Base-by-base conservation (phyloP, 2,113 vertebrate genomes). In the Shinisaurus crocodilurus region DNA sequence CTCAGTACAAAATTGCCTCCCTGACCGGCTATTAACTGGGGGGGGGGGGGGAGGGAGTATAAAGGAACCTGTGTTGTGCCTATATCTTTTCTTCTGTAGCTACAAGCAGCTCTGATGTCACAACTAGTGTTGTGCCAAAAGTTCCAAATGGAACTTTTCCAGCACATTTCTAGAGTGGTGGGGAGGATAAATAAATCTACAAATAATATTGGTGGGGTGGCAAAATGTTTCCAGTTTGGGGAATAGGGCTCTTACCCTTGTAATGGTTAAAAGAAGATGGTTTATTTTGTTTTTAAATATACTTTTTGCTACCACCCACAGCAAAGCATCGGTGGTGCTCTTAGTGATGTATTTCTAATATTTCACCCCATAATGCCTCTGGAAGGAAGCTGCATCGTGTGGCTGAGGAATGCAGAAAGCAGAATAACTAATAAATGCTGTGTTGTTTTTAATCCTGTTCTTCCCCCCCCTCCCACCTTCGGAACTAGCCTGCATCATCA, bases 401-500 rank as follows among this genome's bases (percentile, higher is more conserved):
- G 16, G 8, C 4, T 43, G 70, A n/a, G 37, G 7, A 76, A 43
- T 65, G 10, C 40, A 63, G 7, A 76, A 43, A 48, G 10, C 40
- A 63, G 16, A 45, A 43, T 63, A 48, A 65, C 70, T 85, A 88
- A 65, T 29, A 89, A 84, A n/a, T 6, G 60, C 25, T 67, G 10
- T 37, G 12, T 29, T 85, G 32, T 67, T 84, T 63, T 77, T 43
- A 67, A 5, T n/a, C 10, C 18, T 75, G 54, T 76, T 89, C 81
- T 90, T 34, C 23, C 45, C 25, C 77, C 54, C 60, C 60, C 16
- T n/a, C n/a, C 54, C 54, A 1, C 77, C 3, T 86, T 65, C 72
- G 65, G 65, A 1, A 3, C 88, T 67, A 82, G 40, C 74, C 92
- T 76, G 29, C 15, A 81, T 1, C 86, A 92, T 91, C 70, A 74